These are phyloP conservation scores for Drosophila melanosoma DNA, from an alignment of 2,888 invertebrate species.

Conservation along the genomic window DNA sequence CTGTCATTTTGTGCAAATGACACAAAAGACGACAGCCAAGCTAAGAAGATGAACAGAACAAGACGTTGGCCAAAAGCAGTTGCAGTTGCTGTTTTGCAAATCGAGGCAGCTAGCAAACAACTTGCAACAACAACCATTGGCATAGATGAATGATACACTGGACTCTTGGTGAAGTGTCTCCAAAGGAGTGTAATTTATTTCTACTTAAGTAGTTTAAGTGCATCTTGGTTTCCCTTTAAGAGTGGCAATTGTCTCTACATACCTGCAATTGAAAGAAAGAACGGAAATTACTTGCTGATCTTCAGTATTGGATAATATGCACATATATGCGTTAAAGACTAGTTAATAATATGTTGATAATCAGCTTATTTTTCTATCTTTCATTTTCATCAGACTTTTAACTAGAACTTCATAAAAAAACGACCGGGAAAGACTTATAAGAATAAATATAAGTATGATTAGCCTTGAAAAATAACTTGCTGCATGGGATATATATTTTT, in stretches of 20 bases:
- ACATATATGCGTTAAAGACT: background rate
- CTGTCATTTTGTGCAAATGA: constrained; percentile 80
- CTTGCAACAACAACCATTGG: constrained; percentile 14
- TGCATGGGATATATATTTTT: background rate
- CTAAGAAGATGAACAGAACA: constrained; percentile 10
- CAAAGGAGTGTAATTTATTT: constrained; percentile 9
- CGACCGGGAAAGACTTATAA: background rate
- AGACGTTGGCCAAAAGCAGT: constrained; percentile 29
- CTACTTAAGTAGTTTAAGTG: constrained; percentile 21
- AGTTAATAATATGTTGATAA: background rate
- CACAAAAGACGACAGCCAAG: constrained; percentile 71
- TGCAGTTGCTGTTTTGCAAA: constrained; percentile 14
- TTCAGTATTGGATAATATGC: background rate
- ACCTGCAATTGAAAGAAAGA: constrained; percentile 43
- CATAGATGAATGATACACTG: constrained; percentile 52
- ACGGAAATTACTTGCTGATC: constrained; percentile 1
- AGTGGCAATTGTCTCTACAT: constrained; percentile 29
- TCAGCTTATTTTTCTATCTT: background rate
- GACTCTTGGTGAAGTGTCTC: constrained; percentile 9
- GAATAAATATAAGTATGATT: background rate
- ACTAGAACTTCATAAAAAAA: background rate
- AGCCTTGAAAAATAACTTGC: background rate
- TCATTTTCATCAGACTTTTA: background rate
- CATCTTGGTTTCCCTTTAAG: background rate
- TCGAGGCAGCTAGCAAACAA: background rate